Evolutionary conservation across 2,797 vertebrate species (phyloP).

Genomic region (Centroberyx gerrardi): DNA sequence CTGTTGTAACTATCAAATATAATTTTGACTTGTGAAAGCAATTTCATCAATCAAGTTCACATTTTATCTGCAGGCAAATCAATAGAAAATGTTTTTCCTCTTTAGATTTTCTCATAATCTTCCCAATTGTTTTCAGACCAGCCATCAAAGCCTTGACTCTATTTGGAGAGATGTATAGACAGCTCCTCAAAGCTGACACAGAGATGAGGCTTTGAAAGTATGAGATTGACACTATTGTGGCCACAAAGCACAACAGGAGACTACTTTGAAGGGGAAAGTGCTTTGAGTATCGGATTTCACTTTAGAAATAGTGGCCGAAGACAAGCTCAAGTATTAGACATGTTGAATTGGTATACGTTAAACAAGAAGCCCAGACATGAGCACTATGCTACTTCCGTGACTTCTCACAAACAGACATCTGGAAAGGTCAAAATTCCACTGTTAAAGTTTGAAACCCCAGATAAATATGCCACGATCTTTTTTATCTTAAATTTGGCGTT

Average conservation of each 20-base stretch:
- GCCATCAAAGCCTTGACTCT: conserved; percentile 75
- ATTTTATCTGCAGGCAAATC: conserved; percentile 60
- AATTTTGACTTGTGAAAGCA: conserved; percentile 40
- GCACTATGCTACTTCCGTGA: conserved; percentile 46
- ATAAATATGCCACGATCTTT: conserved; percentile 21
- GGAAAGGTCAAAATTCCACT: conserved; percentile 49
- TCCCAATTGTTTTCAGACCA: conserved; percentile 76
- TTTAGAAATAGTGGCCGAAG: conserved; percentile 75
- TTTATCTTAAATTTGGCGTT: conserved; percentile 26
- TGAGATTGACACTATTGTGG: conserved; percentile 87
- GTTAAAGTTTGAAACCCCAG: conserved; percentile 44
- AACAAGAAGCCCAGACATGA: conserved; percentile 58
- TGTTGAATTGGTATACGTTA: conserved; percentile 70
- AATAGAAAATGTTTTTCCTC: conserved; percentile 52
- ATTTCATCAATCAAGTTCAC: conserved; percentile 57
- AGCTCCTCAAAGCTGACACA: conserved; percentile 79
- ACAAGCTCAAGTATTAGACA: conserved; percentile 68
- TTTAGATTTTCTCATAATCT: conserved; percentile 65
- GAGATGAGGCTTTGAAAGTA: conserved; percentile 82
- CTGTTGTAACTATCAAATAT: conserved; percentile 34
- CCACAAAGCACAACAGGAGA: conserved; percentile 86
- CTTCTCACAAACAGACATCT: conserved; percentile 52
- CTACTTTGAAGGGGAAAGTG: conserved; percentile 84
- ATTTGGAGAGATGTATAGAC: conserved; percentile 79
- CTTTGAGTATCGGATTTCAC: conserved; percentile 84